Evolutionary conservation across 2,113 vertebrate species (phyloP).

Genomic region (Cebidichthys violaceus): DNA sequence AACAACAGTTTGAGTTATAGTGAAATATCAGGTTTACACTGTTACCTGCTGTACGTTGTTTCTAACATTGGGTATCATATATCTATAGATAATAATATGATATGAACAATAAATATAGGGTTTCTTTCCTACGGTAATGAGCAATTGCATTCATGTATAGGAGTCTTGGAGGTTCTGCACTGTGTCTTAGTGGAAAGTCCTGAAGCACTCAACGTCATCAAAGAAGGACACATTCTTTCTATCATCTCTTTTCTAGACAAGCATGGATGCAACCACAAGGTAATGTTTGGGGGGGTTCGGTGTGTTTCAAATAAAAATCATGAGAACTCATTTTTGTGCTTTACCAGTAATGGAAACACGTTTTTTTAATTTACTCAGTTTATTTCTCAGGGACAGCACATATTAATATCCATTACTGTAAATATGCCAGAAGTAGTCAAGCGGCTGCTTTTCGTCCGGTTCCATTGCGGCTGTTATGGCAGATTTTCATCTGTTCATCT

Average conservation of each 20-base stretch:
- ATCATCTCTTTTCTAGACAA: constrained; percentile 95
- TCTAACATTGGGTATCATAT: background rate
- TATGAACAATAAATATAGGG: background rate
- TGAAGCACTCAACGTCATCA: constrained; percentile 94
- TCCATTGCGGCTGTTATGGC: background rate
- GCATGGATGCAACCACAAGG: constrained; percentile 94
- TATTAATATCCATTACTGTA: background rate
- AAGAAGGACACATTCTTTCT: constrained; percentile 93
- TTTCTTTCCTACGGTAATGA: background rate
- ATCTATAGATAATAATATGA: background rate
- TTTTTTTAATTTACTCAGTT: background rate
- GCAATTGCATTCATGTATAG: constrained; percentile 69
- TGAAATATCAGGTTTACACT: background rate
- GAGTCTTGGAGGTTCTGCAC: constrained; percentile 94
- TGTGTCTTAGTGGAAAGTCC: constrained; percentile 95
- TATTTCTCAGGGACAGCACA: background rate
- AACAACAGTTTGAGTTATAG: too few relatives aligned
- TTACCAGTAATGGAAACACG: background rate
- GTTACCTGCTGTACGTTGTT: background rate
- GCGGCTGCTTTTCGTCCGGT: background rate
- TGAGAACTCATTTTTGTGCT: background rate
- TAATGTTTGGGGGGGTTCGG: constrained; percentile 44
- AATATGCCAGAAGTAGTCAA: background rate
- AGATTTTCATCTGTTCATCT: background rate
- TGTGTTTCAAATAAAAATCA: background rate